phyloP scores from a whole-genome alignment of 2,113 vertebrate species.

The Promerops cafer region DNA sequence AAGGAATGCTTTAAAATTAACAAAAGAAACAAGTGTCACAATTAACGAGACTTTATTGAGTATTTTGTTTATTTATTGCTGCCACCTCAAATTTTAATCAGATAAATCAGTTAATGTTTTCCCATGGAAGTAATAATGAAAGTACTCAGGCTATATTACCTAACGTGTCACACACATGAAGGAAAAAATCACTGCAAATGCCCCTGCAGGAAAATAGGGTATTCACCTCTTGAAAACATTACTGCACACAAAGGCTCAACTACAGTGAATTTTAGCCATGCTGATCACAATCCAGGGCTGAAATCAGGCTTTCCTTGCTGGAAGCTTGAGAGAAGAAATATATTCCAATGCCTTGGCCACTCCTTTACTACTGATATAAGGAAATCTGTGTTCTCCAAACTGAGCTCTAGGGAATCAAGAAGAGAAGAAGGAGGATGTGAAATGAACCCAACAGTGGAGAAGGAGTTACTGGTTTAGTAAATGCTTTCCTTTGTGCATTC shows the following conservation, averaged over 20 bases:
- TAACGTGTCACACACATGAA: neutral
- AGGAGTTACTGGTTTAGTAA: neutral
- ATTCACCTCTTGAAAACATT: neutral
- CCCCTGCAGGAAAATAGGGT: neutral
- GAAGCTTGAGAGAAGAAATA: neutral
- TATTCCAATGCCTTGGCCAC: neutral
- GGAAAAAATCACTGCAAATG: neutral
- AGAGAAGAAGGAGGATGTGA: neutral
- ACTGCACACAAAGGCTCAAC: neutral
- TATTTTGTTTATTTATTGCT: slow-evolving; percentile 1
- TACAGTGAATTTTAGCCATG: neutral
- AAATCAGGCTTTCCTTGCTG: neutral
- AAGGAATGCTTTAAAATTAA: neutral
- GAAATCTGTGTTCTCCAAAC: neutral
- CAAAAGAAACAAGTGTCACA: neutral
- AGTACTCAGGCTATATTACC: neutral
- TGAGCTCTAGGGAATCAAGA: neutral
- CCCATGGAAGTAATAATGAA: neutral
- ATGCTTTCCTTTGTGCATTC: neutral
- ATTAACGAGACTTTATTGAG: neutral
- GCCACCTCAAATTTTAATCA: neutral
- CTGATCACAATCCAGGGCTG: neutral
- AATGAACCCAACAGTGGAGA: neutral
- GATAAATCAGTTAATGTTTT: neutral
- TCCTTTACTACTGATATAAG: neutral